These are phyloP conservation scores for Megalops cyprinoides DNA, from an alignment of 2,797 vertebrate species.

Conservation along the genomic window DNA sequence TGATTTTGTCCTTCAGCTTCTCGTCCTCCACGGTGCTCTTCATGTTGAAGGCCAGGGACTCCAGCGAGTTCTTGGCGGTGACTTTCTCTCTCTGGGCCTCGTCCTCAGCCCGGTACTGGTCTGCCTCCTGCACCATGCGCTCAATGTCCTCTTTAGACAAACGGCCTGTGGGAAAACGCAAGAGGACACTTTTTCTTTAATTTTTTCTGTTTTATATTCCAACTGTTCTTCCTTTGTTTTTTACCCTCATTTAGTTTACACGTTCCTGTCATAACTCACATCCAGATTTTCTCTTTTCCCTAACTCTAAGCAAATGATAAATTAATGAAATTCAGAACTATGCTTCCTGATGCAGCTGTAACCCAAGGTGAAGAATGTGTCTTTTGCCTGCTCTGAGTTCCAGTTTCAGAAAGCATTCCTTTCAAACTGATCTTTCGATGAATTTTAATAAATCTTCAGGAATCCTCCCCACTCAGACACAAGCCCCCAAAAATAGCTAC, in stretches of 20 bases:
- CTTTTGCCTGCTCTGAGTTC: no score
- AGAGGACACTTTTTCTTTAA: neutral
- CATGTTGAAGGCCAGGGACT: slow-evolving; percentile 82
- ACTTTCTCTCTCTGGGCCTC: slow-evolving; percentile 77
- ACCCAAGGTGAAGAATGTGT: no score
- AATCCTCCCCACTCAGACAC: no score
- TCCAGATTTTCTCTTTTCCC: no score
- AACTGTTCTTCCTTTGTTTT: neutral
- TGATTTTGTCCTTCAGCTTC: slow-evolving; percentile 80
- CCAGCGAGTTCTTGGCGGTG: slow-evolving; percentile 76
- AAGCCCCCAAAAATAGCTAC: slow-evolving; percentile 47
- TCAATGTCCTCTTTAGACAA: slow-evolving; percentile 83
- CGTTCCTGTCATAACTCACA: no score
- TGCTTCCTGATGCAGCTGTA: no score
- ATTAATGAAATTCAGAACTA: no score
- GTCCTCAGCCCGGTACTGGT: slow-evolving; percentile 76
- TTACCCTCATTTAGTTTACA: no score
- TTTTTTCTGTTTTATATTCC: neutral
- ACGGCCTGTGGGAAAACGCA: slow-evolving; percentile 61
- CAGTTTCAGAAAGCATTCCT: no score
- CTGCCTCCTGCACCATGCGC: slow-evolving; percentile 80
- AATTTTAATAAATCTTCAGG: no score
- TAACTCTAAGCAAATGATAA: no score
- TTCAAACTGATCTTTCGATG: no score
- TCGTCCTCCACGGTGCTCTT: slow-evolving; percentile 81